A percentile compares a stretch with the other conserved stretches of the same genome.
Evolutionary conservation across 2,797 vertebrate genomes (phyloP).

Genomic region (Otolemur crassicaudatus): DNA sequence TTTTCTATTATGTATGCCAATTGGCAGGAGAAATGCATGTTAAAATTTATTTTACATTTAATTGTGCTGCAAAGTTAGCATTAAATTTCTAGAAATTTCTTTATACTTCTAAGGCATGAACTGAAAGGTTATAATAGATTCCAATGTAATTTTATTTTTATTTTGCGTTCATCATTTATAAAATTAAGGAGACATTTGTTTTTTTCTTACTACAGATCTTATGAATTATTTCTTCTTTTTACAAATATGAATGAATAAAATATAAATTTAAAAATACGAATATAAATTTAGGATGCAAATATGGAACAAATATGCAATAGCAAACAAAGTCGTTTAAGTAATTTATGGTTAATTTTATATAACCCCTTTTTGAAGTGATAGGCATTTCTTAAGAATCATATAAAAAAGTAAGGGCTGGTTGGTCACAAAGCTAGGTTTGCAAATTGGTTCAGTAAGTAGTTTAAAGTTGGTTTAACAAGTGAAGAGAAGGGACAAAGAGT

Average conservation of each 20-base stretch:
- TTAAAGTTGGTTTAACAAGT: constrained; percentile 33
- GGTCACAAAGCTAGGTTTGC: constrained; percentile 3
- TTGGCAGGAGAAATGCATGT: constrained; percentile 84
- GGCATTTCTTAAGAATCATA: constrained; percentile 40
- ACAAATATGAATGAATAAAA: constrained; percentile 49
- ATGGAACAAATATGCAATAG: constrained; percentile 18
- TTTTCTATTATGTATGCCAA: constrained; percentile 88
- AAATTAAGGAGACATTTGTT: constrained; percentile 15
- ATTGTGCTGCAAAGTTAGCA: constrained; percentile 84
- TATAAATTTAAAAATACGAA: constrained; percentile 45
- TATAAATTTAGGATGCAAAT: constrained; percentile 19
- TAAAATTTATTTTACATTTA: constrained; percentile 85
- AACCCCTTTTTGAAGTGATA: neutral
- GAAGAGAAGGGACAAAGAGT: neutral
- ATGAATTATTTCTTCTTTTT: constrained; percentile 17
- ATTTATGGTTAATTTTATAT: constrained; percentile 49
- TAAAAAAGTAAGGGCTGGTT: constrained; percentile 34
- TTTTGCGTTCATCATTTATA: constrained; percentile 53
- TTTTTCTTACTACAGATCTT: constrained; percentile 9
- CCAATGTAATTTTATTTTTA: constrained; percentile 52
- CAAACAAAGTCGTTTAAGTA: constrained; percentile 60
- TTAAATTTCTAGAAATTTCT: constrained; percentile 79
- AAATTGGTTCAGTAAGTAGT: neutral
- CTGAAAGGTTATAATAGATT: constrained; percentile 60
- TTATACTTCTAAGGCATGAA: constrained; percentile 71